A percentile compares a stretch with the other conserved stretches of the same genome.
Conservation (phyloP, 2,113 vertebrate species). For the pig (Sus scrofa) region DNA sequence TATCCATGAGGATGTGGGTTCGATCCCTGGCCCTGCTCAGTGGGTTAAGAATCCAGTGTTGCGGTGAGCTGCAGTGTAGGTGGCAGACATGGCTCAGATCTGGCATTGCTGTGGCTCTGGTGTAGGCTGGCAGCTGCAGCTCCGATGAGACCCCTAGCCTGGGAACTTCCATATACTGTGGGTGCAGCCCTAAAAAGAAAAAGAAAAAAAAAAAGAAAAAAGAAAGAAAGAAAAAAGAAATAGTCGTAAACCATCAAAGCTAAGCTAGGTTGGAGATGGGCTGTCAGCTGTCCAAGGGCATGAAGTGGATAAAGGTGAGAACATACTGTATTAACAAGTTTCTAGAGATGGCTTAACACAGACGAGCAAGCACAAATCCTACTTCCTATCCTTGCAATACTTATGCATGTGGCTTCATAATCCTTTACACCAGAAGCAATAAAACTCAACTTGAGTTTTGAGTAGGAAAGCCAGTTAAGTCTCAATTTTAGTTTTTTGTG, state of each 20-base stretch:
- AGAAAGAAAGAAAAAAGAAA: no score
- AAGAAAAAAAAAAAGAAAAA: no score
- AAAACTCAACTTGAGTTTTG: constrained; percentile 46
- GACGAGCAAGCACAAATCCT: not conserved
- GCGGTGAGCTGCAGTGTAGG: no score
- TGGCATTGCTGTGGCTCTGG: no score
- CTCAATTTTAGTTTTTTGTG: not conserved
- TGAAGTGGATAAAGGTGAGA: not conserved
- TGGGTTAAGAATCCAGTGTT: no score
- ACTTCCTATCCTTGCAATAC: not conserved
- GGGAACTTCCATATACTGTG: no score
- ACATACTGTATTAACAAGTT: not conserved
- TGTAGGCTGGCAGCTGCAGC: no score
- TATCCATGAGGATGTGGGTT: no score
- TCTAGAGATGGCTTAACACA: not conserved
- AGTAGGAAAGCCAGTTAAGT: constrained; percentile 20
- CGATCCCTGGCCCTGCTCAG: no score
- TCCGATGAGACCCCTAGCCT: no score
- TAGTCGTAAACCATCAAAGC: not conserved
- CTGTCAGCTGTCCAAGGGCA: not conserved
- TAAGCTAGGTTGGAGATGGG: not conserved
- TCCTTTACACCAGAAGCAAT: not conserved
- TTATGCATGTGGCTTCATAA: not conserved
- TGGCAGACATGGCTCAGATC: no score
- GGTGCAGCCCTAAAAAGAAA: no score